phyloP scores from a whole-genome alignment of 2,888 invertebrate species.

The Heliothis peltigera region DNA sequence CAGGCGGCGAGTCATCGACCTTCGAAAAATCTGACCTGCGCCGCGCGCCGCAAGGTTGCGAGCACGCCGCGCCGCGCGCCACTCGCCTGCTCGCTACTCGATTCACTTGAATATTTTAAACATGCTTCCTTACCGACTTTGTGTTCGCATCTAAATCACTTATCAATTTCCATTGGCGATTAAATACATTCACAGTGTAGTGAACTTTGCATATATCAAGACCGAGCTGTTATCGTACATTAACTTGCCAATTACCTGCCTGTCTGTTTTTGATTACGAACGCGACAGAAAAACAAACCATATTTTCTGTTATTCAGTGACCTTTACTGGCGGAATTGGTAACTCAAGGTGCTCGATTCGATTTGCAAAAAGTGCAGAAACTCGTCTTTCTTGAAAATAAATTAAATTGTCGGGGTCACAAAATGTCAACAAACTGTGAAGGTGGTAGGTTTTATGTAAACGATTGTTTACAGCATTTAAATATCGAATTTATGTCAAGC shows the following conservation, averaged over 20 bases:
- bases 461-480: constrained; percentile 45
- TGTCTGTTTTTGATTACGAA: constrained; percentile 58
- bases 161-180: constrained; percentile 34
- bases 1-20: constrained; percentile 87
- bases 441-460: constrained; percentile 63
- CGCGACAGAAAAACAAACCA: constrained; percentile 52
- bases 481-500: constrained; percentile 24
- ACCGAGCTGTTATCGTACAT: constrained; percentile 76
- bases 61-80: constrained; percentile 55
- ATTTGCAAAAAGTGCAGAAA: constrained; percentile 77
- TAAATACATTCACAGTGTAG: constrained; percentile 37
- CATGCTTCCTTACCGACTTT: constrained; percentile 47
- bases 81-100: constrained; percentile 51
- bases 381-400: constrained; percentile 72
- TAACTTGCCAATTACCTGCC: constrained; percentile 72
- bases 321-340: constrained; percentile 76
- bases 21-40: constrained; percentile 89
- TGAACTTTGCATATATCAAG: constrained; percentile 42
- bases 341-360: constrained; percentile 75
- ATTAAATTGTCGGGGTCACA: constrained; percentile 68
- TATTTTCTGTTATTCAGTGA: constrained; percentile 69
- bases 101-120: constrained; percentile 61
- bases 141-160: constrained; percentile 34
- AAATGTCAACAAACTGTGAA: constrained; percentile 82
- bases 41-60: constrained; percentile 85